Percentiles rank a stretch among this genome's conserved stretches.
Evolutionary conservation across 2,888 invertebrate genomes (phyloP).

Genomic region (Epiperipatus broadwayi): DNA sequence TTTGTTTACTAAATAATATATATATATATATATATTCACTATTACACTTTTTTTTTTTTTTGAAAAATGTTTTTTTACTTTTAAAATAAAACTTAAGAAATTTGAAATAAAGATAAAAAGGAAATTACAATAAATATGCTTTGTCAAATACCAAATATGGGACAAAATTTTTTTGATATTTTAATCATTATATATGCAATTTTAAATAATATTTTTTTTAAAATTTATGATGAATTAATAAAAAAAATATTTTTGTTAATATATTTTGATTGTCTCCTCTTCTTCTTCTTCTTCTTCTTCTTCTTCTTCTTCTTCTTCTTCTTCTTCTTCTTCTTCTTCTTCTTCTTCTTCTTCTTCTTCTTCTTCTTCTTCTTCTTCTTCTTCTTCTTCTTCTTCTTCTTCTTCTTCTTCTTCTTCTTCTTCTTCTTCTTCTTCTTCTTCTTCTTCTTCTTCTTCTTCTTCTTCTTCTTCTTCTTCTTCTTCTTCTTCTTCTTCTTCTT

Average conservation of each 20-base stretch:
- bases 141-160: no score
- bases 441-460: constrained; percentile 3
- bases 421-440: background rate
- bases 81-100: no score
- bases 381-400: constrained; percentile 3
- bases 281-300: constrained; percentile 3
- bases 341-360: background rate
- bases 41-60: no score
- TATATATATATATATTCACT: no score
- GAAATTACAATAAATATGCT: no score
- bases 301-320: background rate
- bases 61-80: no score
- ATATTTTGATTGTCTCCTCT: constrained; percentile 1
- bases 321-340: background rate
- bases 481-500: background rate
- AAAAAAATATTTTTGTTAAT: background rate
- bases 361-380: constrained; percentile 3
- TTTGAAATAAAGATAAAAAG: no score
- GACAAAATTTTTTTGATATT: no score
- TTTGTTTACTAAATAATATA: no score
- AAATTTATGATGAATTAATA: no score
- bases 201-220: no score
- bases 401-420: background rate
- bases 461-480: background rate
- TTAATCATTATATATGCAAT: no score